Percentiles rank a stretch among this genome's conserved stretches.
Conservation (phyloP, 37 sponge, comb jelly and placozoan species). For the Chondrilla cf. caribensis region DNA sequence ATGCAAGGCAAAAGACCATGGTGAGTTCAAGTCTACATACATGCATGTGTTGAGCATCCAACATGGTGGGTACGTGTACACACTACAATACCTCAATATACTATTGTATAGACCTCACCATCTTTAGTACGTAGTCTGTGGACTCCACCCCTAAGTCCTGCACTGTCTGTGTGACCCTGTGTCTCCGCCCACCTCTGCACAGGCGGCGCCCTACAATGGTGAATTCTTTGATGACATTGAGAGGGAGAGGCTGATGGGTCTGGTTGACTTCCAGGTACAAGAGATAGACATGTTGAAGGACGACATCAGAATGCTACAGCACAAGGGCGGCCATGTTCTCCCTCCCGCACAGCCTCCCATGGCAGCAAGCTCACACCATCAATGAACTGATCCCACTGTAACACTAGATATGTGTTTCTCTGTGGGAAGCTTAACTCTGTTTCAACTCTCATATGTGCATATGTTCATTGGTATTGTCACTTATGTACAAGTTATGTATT, state of each 20-base stretch:
- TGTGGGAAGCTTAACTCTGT: not conserved
- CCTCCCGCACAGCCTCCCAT: conserved; percentile 83
- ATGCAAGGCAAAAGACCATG: conserved; percentile 83
- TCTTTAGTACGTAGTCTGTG: too few species aligned
- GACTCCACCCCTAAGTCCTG: too few species aligned
- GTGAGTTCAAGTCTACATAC: conserved; percentile 21
- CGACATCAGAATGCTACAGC: conserved; percentile 76
- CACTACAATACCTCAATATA: too few species aligned
- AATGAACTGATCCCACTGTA: not conserved
- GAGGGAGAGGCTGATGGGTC: conserved; percentile 53
- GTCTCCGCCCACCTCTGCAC: not conserved
- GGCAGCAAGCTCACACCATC: conserved; percentile 23
- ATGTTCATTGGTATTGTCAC: not conserved
- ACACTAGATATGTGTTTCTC: not conserved
- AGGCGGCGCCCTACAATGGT: conserved; percentile 26
- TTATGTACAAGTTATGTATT: not conserved
- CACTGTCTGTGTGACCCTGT: too few species aligned
- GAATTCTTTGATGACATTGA: conserved; percentile 53
- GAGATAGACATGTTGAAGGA: conserved; percentile 80
- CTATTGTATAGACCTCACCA: too few species aligned
- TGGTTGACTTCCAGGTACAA: conserved; percentile 68
- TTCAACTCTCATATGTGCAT: not conserved
- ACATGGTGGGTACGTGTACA: too few species aligned
- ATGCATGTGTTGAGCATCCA: too few species aligned
- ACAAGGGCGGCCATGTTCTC: conserved; percentile 87